Evolutionary conservation across 2,888 invertebrate species (phyloP), one percentile per base, ranked within the genome.

Genomic region (Oscheius sp.): DNA sequence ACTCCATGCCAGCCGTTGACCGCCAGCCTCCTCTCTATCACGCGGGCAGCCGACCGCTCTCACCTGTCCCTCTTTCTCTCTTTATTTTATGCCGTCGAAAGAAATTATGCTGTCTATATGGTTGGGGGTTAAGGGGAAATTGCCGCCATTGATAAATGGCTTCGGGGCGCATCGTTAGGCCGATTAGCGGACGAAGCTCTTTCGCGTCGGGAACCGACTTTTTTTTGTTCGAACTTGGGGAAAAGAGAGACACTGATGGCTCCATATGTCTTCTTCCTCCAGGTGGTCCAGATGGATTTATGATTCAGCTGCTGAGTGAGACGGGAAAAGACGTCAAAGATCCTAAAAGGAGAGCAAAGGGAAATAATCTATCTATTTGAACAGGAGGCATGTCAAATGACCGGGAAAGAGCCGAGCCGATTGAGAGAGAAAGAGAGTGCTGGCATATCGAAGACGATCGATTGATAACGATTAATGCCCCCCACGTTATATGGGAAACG

Each of bases 381-480:
- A n/a, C n/a, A n/a, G n/a, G n/a, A n/a, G n/a, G n/a, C n/a, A n/a
- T n/a, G n/a, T n/a, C n/a, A n/a, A n/a, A n/a, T n/a, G n/a, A n/a
- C n/a, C n/a, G n/a, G n/a, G n/a, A n/a, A n/a, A 14, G 36, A 36
- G 22, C 47, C 28, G 14, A 26, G 17, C 28, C 50, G 30, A 14
- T 24, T 14, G 56, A 56, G 24, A 20, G 20, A 54, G 38, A 32
- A 36, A 36, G 17, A n/a, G 9, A 17, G 20, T 22, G 59, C 41
- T 17, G 59, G 24, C 22, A 20, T 30, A 44, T n/a, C 41, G 59
- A 24, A 17, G 24, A 14, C 44, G 20, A 59, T 59, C 59, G 59
- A 59, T 59, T 59, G 59, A 59, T 59, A 59, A 59, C 59, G 59
- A 38, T 44, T 59, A 59, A 59, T 59, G 59, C 44, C 59, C 54